A percentile compares a stretch with the other conserved stretches of the same genome.
These are phyloP conservation scores for Pangasianodon hypophthalmus DNA, from an alignment of 2,113 vertebrate genomes.

Conservation along the genomic window DNA sequence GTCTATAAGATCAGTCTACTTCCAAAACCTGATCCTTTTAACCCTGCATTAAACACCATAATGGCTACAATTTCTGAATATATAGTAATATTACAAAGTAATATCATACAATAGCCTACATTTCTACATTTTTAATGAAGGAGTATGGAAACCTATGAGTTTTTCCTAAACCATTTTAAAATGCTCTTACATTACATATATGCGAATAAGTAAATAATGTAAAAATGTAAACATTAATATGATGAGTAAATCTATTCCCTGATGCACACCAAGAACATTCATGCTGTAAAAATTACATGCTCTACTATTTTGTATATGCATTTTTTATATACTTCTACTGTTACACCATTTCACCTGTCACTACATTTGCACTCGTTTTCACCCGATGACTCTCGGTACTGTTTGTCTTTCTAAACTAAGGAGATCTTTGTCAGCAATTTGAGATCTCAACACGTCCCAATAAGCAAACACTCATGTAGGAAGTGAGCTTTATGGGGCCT, in stretches of 20 bases:
- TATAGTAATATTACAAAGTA: background rate
- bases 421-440: constrained; percentile 5
- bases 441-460: constrained; percentile 8
- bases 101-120: background rate
- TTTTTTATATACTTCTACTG: background rate
- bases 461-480: constrained; percentile 29
- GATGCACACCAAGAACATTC: background rate
- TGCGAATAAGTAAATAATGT: background rate
- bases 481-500: constrained; percentile 27
- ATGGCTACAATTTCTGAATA: background rate
- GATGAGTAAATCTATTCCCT: background rate
- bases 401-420: constrained; percentile 3
- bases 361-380: background rate
- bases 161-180: too few relatives aligned
- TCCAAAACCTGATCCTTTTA: background rate
- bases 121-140: background rate
- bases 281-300: background rate
- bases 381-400: constrained; percentile 8
- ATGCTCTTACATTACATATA: too few relatives aligned
- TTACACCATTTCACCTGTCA: background rate
- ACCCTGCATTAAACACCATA: background rate
- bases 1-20: background rate
- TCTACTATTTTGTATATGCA: background rate
- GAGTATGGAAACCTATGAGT: too few relatives aligned
- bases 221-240: background rate